Percentiles rank a stretch among this genome's conserved stretches.
phyloP scores from a whole-genome alignment of 1,140 invertebrate species.

The Samia ricini region DNA sequence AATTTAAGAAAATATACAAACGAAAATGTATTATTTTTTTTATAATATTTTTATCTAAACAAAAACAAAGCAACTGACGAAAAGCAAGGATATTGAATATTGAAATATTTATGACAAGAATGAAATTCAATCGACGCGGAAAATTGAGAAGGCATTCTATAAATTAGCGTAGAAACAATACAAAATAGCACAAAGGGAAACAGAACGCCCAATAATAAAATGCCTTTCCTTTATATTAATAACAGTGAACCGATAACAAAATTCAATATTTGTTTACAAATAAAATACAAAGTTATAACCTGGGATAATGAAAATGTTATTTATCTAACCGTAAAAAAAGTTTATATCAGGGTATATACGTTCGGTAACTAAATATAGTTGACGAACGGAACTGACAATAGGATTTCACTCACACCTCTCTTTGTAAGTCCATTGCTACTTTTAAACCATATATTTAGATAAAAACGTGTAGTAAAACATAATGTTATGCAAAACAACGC shows the following conservation, averaged over 20 bases:
- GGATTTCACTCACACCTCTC: no score
- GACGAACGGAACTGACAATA: no score
- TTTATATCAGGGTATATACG: neutral
- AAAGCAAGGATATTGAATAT: neutral
- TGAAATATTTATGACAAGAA: neutral
- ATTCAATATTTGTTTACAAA: constrained; percentile 10
- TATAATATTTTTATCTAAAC: no score
- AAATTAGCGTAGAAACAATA: constrained; percentile 10
- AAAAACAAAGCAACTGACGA: neutral
- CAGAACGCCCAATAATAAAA: constrained; percentile 12
- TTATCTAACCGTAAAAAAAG: neutral
- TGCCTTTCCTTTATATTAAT: constrained; percentile 11
- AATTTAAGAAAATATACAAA: no score
- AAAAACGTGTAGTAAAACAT: neutral
- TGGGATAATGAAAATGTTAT: neutral
- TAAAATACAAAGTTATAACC: neutral
- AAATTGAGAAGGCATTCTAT: constrained; percentile 5
- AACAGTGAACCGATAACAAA: constrained; percentile 8
- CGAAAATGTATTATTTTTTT: no score
- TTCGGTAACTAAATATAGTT: no score
- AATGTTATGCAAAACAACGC: neutral
- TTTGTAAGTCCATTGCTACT: neutral
- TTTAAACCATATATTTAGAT: neutral
- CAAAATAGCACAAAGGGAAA: constrained; percentile 10
- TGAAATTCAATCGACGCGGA: neutral